Evolutionary conservation across 2,888 invertebrate genomes (phyloP), one percentile per base, ranked within the genome.

Genomic region (Cabera pusaria): DNA sequence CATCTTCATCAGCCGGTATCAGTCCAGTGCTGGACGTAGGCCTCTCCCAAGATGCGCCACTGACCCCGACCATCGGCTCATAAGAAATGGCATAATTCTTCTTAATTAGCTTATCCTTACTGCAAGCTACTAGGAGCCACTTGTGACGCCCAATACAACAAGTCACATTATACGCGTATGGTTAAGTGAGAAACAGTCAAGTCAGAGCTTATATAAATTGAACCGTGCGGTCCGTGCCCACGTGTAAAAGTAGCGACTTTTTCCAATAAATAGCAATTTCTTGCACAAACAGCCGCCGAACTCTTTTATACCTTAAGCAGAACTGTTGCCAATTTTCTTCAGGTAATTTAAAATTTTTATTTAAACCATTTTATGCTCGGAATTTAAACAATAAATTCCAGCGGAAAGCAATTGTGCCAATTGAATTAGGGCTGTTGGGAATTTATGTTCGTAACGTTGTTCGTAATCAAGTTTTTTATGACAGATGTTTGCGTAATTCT

Each of bases 191-290:
- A n/a, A n/a, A 47, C 56, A 53, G 55, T 59, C 59, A 55, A 59
- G 46, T 41, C 38, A 43, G 47, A 65, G 60, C 51, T 49, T 53
- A 48, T 64, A 60, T 74, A 70, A 76, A 74, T 67, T 59, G 57
- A 44, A 51, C 59, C 61, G 61, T 64, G 42, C n/a, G n/a, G n/a
- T n/a, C 14, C 4, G 14, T 14, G 2, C 70, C 66, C 75, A 74
- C 73, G 68, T 72, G 69, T 49, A 56, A 44, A 44, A 26, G 18
- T 36, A 33, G 44, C 38, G 44, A 52, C 44, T 53, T 56, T 41
- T 51, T 51, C 41, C 43, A 40, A 51, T 49, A 56, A 65, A 68
- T 65, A 60, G 52, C 9, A 37, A 11, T 9, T 32, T 10, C 26
- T 32, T 5, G 32, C 19, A 27, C 49, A 39, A 36, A 38, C 33